Conservation (phyloP, 2,888 invertebrate genomes). For the Rhingia campestris region DNA sequence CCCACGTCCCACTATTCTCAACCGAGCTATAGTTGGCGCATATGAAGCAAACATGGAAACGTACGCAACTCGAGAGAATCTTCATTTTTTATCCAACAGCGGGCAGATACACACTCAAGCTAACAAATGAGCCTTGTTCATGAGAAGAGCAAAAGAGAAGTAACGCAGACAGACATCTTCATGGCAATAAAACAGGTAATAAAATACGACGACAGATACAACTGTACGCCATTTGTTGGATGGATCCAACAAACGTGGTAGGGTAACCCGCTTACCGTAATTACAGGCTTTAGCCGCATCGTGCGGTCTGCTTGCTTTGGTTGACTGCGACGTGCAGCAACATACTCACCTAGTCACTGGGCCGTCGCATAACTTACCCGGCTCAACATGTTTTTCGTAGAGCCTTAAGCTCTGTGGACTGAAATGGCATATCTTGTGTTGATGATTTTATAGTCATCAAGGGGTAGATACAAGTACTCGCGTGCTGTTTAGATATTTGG, state of each 20-base stretch:
- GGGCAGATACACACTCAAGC: constrained; percentile 7
- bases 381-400: constrained; percentile 60
- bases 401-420: constrained; percentile 32
- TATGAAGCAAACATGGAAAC: neutral
- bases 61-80: constrained; percentile 29
- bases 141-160: neutral
- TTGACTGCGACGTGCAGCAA: constrained; percentile 38
- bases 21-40: neutral
- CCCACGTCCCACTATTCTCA: neutral
- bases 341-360: constrained; percentile 65
- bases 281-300: constrained; percentile 37
- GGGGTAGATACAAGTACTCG: neutral
- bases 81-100: constrained; percentile 18
- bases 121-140: neutral
- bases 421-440: constrained; percentile 53
- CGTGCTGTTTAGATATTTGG: neutral
- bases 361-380: constrained; percentile 63
- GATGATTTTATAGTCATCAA: constrained; percentile 41
- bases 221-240: constrained; percentile 54
- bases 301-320: constrained; percentile 48
- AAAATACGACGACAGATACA: constrained; percentile 61
- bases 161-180: constrained; percentile 34
- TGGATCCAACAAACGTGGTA: constrained; percentile 37
- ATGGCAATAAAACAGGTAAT: constrained; percentile 52
- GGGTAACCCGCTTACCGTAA: constrained; percentile 65